Base-by-base conservation (phyloP, 1,140 invertebrate genomes). In the Ceratina australensis region DNA sequence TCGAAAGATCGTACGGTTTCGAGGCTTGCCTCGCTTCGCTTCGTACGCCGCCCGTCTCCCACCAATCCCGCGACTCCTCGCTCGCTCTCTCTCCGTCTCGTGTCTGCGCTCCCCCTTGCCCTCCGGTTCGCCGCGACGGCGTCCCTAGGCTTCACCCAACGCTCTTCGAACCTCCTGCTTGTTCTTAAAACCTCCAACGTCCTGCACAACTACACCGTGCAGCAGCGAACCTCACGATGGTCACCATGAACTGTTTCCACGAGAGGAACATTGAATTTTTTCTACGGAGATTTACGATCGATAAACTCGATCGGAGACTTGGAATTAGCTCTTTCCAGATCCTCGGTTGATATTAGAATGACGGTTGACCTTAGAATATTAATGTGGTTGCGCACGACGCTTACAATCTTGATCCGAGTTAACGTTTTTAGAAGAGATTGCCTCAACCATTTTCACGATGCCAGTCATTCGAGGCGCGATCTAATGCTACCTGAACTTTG, bases 151-250 rank as follows among this genome's bases (percentile, higher is more conserved):
- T n/a, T n/a, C 33, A 42, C 33, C 33, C 33, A 42, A 42, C 33
- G 33, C 33, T n/a, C 1, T 65, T 49, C 67, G 20, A 60, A 72
- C 69, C 66, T 78, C 66, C 72, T 61, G 59, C 61, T 85, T 10
- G 77, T 82, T 78, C 83, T 85, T 76, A 72, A 69, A 79, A 72
- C 72, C 76, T 67, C 72, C 82, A 82, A 63, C 78, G 72, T 59
- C 78, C 47, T 83, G 24, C 50, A 49, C 50, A n/a, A n/a, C n/a
- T n/a, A n/a, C n/a, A n/a, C n/a, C 60, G 78, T 56, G 59, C 59
- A 64, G 64, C 63, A 79, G 76, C 78, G 64, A 84, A 81, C 73
- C 68, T 84, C 81, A 56, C 82, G 78, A 78, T 83, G 73, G 81
- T 83, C 81, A 78, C 78, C 81, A 68, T 72, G 78, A 71, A 78